Evolutionary conservation across 2,113 vertebrate species (phyloP).

Genomic region (Acrocephalus arundinaceus): DNA sequence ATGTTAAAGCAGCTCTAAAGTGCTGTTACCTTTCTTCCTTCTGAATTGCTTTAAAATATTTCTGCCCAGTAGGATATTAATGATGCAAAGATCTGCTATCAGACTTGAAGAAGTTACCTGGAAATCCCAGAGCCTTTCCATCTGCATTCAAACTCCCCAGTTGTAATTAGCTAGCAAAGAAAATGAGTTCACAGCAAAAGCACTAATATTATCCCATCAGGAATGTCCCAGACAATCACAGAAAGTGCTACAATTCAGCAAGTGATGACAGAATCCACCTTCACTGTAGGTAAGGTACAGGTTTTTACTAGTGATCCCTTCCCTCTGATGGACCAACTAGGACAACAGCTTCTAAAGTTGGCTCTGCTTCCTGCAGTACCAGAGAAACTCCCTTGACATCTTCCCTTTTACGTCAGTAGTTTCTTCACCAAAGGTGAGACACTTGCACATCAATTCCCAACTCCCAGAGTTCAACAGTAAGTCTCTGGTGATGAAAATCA

Average conservation of each 20-base stretch:
- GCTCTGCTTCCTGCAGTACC: not conserved
- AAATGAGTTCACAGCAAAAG: not conserved
- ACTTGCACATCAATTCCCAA: not conserved
- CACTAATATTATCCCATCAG: not conserved
- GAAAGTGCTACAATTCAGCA: not conserved
- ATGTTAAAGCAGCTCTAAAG: not conserved
- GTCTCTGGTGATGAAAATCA: not conserved
- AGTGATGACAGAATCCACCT: not conserved
- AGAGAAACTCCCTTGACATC: not conserved
- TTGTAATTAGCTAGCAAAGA: not conserved
- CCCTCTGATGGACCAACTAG: not conserved
- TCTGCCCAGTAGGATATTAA: not conserved
- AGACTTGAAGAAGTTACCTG: not conserved
- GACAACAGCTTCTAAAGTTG: not conserved
- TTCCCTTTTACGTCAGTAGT: not conserved
- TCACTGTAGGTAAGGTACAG: accelerated
- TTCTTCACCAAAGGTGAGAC: not conserved
- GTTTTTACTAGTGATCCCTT: not conserved
- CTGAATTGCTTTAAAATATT: not conserved
- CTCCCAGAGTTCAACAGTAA: not conserved
- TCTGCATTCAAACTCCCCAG: not conserved
- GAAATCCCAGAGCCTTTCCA: not conserved
- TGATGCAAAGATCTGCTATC: not conserved
- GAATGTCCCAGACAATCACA: not conserved
- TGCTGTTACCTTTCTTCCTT: not conserved